Base-by-base conservation (phyloP, 2,888 invertebrate genomes). In the Eutolmus rufibarbis region DNA sequence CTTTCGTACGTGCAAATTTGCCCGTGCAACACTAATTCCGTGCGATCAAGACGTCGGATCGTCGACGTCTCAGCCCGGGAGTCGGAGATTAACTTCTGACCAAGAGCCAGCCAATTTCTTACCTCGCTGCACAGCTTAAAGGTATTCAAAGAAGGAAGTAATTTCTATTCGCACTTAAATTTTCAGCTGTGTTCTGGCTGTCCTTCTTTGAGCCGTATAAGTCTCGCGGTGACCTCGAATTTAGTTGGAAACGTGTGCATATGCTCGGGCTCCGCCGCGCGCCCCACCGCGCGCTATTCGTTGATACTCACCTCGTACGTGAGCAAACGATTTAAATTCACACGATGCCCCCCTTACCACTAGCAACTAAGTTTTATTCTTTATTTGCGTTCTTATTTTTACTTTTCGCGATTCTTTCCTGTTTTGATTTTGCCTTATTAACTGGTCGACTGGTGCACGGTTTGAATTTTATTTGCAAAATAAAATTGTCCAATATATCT, bases 121-220 rank as follows among this genome's bases (percentile, higher is more conserved):
- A 51, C 43, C 31, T 79, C n/a, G 51, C 23, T 79, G 79, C 31
- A 79, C 51, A 51, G 79, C 51, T 79, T 46, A 78, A 79, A 79
- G 28, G 46, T 51, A 79, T 40, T 79, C 51, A 66, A 66, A 84
- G 82, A 66, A 84, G 82, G 82, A 84, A 84, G 82, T 84, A 66
- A 84, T 84, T 84, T 66, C 82, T 66, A 66, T 66, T 84, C 82
- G 82, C 82, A 84, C 82, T 57, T 84, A 84, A 66, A 31, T 84
- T 84, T 84, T 84, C 82, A 66, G 66, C 66, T 56, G 77, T 51
- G 37, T 77, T 86, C 51, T 89, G 87, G 87, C 82, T 87, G 89
- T 87, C 89, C 89, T 89, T 89, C 89, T 89, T 88, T 31, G 46
- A 82, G 51, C 89, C 88, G 66, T 89, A 88, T 88, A 87, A 77